Evolutionary conservation across 2,797 vertebrate genomes (phyloP).

Genomic region (Phrynocephalus vlangalii): DNA sequence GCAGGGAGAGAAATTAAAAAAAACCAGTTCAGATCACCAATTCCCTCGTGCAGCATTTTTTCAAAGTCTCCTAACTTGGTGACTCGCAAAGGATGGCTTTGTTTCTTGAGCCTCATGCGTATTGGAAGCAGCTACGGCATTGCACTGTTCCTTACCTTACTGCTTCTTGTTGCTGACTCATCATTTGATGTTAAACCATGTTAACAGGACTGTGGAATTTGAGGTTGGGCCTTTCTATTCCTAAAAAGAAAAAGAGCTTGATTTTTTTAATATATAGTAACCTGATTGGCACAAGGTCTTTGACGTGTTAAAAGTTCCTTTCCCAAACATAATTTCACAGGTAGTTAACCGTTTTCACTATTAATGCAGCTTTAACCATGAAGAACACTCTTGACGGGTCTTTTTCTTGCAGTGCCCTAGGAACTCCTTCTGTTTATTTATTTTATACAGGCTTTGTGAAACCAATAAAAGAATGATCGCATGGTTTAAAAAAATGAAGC

Average conservation of each 20-base stretch:
- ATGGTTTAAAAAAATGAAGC: neutral
- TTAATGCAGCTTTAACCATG: constrained; percentile 63
- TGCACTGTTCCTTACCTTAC: neutral
- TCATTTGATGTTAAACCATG: neutral
- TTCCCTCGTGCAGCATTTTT: neutral
- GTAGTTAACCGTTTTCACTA: constrained; percentile 52
- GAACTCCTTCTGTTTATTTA: neutral
- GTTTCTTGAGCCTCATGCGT: neutral
- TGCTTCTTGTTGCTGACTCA: neutral
- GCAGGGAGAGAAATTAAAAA: neutral
- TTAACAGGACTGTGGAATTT: constrained; percentile 63
- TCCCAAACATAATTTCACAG: constrained; percentile 59
- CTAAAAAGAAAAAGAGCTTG: neutral
- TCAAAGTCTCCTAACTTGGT: neutral
- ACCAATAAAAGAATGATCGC: neutral
- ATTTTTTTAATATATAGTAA: constrained; percentile 47
- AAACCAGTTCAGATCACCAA: neutral
- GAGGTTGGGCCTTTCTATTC: constrained; percentile 33
- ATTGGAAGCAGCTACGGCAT: neutral
- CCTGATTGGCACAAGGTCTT: constrained; percentile 43
- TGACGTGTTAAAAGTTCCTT: constrained; percentile 48
- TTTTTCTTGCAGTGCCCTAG: neutral
- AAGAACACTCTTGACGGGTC: neutral
- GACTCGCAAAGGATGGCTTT: constrained; percentile 8
- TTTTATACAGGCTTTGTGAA: neutral